These are phyloP conservation scores for Labia minor DNA, from an alignment of 2,888 invertebrate species.

Conservation along the genomic window DNA sequence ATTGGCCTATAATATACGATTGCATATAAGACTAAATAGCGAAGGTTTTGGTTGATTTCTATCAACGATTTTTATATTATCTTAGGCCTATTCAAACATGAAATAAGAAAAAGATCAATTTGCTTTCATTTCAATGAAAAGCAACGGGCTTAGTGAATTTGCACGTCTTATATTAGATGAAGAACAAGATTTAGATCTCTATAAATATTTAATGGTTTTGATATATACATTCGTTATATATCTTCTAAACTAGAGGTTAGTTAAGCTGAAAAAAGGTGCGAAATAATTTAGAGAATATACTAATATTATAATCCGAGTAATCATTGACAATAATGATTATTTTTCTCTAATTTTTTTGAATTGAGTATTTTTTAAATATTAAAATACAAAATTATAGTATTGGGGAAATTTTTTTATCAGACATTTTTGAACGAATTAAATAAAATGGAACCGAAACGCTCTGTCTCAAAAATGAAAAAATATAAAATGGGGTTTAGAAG, in stretches of 20 bases:
- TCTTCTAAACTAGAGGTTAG: not conserved
- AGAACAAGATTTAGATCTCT: not conserved
- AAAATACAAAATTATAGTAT: not conserved
- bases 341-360: not conserved
- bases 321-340: not conserved
- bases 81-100: not conserved
- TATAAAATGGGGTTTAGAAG: not conserved
- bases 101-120: not conserved
- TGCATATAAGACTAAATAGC: conserved; percentile 8
- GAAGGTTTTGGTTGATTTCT: not conserved
- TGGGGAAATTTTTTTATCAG: not conserved
- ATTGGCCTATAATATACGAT: conserved; percentile 13
- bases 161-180: not conserved
- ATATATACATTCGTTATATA: conserved; percentile 6
- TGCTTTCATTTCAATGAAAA: not conserved
- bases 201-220: not conserved
- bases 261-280: not conserved
- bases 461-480: not conserved
- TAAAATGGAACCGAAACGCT: not conserved
- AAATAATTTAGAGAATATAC: not conserved
- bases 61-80: conserved; percentile 3
- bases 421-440: not conserved
- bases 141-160: not conserved
- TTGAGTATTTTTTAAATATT: conserved; percentile 1
- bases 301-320: not conserved